A percentile compares a stretch with the other conserved stretches of the same genome.
Evolutionary conservation across 2,888 invertebrate species (phyloP).

Genomic region (Timandra comae): DNA sequence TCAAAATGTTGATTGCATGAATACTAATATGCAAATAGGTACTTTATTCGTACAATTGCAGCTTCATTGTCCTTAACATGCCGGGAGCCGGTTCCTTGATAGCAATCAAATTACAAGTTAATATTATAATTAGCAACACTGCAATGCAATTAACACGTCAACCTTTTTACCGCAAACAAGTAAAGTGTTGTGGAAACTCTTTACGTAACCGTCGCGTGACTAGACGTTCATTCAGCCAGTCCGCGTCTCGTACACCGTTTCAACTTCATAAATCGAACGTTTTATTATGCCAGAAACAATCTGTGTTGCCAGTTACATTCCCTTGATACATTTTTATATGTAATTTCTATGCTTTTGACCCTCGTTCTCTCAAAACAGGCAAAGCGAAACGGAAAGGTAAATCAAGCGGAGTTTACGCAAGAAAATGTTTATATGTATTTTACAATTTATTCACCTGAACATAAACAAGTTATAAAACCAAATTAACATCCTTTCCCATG

Average conservation of each 20-base stretch:
- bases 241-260: constrained; percentile 26
- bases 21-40: too few species aligned
- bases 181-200: constrained; percentile 56
- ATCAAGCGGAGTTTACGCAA: too few species aligned
- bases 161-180: constrained; percentile 61
- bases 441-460: constrained; percentile 2
- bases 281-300: constrained; percentile 18
- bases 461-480: constrained; percentile 1
- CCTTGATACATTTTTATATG: not conserved
- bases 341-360: too few species aligned
- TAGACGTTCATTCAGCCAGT: constrained; percentile 52
- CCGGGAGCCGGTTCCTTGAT: constrained; percentile 33
- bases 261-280: constrained; percentile 13
- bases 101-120: constrained; percentile 43
- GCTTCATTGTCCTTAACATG: constrained; percentile 34
- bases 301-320: constrained; percentile 10
- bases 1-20: too few species aligned
- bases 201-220: constrained; percentile 70
- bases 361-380: too few species aligned
- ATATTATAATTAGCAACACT: constrained; percentile 55
- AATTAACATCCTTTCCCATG: too few species aligned
- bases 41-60: constrained; percentile 13
- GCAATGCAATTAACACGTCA: constrained; percentile 66
- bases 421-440: too few species aligned
- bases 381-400: too few species aligned